phyloP scores from a whole-genome alignment of 2,888 invertebrate genomes.

The Fragum whitleyi region DNA sequence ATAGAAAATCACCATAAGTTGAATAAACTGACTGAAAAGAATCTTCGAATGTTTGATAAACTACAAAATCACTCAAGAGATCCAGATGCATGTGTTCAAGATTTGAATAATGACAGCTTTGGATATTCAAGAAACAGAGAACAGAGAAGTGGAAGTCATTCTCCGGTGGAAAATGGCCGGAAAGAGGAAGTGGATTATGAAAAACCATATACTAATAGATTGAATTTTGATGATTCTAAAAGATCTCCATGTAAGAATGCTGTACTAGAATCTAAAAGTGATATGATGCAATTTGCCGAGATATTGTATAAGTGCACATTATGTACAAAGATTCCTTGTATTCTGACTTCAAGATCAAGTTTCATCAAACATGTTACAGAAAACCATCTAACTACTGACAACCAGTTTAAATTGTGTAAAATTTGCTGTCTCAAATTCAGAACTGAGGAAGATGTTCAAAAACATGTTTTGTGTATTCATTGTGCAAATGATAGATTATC shows the following conservation, averaged over 20 bases:
- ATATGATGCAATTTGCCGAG: constrained; percentile 76
- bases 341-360: constrained; percentile 74
- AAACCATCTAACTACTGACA: constrained; percentile 68
- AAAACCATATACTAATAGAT: not conserved
- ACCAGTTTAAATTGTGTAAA: constrained; percentile 59
- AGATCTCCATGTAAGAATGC: constrained; percentile 7
- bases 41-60: constrained; percentile 10
- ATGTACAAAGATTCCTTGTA: constrained; percentile 76
- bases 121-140: not conserved
- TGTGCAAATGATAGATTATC: constrained; percentile 47
- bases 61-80: not conserved
- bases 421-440: constrained; percentile 72
- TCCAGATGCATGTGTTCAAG: not conserved
- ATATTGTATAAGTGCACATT: constrained; percentile 80
- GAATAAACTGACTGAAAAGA: constrained; percentile 11
- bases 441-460: constrained; percentile 72
- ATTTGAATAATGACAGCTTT: not conserved
- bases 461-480: constrained; percentile 66
- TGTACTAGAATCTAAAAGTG: constrained; percentile 19
- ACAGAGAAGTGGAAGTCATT: not conserved
- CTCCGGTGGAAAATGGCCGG: not conserved
- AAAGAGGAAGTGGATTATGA: not conserved
- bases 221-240: not conserved
- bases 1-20: not conserved
- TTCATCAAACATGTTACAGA: constrained; percentile 74